Percentiles rank a stretch among this genome's conserved stretches.
phyloP scores from a whole-genome alignment of 2,113 vertebrate genomes.

The Illadopsis cleaveri region DNA sequence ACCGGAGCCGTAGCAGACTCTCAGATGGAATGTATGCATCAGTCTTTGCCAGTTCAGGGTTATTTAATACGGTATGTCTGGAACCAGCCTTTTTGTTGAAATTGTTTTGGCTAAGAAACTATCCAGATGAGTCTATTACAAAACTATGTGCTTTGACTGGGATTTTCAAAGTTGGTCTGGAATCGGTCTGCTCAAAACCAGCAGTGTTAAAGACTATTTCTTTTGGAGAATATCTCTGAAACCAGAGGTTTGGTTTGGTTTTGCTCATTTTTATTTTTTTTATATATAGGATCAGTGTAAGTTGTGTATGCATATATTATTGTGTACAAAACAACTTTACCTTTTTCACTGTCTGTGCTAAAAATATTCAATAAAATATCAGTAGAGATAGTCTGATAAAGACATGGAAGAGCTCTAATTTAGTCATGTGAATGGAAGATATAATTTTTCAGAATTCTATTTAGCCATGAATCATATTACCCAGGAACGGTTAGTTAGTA shows the following conservation, averaged over 20 bases:
- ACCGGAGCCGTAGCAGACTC: slow-evolving; percentile 45
- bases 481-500: slow-evolving; percentile 21
- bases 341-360: not conserved
- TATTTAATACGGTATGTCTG: slow-evolving; percentile 72
- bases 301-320: not conserved
- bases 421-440: not conserved
- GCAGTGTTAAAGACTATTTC: not conserved
- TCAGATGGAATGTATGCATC: slow-evolving; percentile 64
- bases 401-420: not conserved
- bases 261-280: not conserved
- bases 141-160: slow-evolving; percentile 67
- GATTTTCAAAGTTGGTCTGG: slow-evolving; percentile 37
- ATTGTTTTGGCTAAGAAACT: slow-evolving; percentile 69
- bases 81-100: slow-evolving; percentile 65
- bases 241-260: not conserved
- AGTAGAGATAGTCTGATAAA: not conserved
- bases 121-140: slow-evolving; percentile 59
- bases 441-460: not conserved
- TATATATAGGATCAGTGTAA: not conserved
- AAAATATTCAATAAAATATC: not conserved
- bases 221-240: not conserved
- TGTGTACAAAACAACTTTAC: not conserved
- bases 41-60: slow-evolving; percentile 66
- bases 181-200: not conserved
- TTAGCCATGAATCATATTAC: not conserved